phyloP scores from a whole-genome alignment of 2,113 vertebrate species.

The Menidia beryllina region DNA sequence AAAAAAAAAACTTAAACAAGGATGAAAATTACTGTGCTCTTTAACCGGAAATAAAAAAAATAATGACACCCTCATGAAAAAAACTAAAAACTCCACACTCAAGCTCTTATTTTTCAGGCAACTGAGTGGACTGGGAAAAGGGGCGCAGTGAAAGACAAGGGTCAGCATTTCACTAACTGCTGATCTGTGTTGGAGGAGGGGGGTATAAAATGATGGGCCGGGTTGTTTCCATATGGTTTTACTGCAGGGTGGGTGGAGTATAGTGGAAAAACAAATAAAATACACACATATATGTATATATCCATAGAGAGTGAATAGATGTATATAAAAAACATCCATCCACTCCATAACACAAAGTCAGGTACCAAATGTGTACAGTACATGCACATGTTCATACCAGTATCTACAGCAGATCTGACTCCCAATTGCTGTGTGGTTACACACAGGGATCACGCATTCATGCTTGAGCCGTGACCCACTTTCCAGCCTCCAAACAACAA shows the following conservation, averaged over 20 bases:
- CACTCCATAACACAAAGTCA: slow-evolving; percentile 14
- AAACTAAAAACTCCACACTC: slow-evolving; percentile 50
- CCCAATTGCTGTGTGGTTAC: slow-evolving; percentile 29
- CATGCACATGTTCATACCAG: not conserved
- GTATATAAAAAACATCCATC: not conserved
- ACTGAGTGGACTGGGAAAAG: slow-evolving; percentile 59
- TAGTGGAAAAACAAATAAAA: slow-evolving; percentile 23
- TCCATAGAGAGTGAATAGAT: not conserved
- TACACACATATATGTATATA: not conserved
- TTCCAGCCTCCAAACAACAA: slow-evolving; percentile 55
- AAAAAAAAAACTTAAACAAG: slow-evolving; percentile 20
- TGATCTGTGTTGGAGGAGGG: slow-evolving; percentile 69
- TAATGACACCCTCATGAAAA: slow-evolving; percentile 4
- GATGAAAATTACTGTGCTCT: slow-evolving; percentile 2
- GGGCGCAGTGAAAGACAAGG: slow-evolving; percentile 74
- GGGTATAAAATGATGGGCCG: slow-evolving; percentile 57
- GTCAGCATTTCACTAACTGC: slow-evolving; percentile 79
- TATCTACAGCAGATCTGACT: slow-evolving; percentile 6
- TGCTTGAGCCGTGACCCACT: slow-evolving; percentile 73
- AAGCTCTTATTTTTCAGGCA: slow-evolving; percentile 44
- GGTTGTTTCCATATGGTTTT: slow-evolving; percentile 71
- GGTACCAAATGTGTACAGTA: slow-evolving; percentile 3
- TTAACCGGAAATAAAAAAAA: not conserved
- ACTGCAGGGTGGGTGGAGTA: slow-evolving; percentile 69
- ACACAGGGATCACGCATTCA: slow-evolving; percentile 44